Conservation (phyloP, 2,797 vertebrate species). For the Sebastes oblongus region DNA sequence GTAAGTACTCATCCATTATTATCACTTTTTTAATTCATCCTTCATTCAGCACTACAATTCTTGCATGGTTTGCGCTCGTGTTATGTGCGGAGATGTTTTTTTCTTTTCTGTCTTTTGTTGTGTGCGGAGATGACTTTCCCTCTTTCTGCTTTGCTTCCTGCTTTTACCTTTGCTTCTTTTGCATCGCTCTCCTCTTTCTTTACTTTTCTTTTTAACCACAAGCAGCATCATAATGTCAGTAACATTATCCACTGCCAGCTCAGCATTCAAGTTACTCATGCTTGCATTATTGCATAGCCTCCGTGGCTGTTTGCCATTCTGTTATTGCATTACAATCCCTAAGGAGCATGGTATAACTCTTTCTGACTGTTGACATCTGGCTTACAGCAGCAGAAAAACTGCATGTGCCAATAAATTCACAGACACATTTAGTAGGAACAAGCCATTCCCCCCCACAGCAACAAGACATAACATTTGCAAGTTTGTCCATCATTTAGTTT, state of each 20-base stretch:
- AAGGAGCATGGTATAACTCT: conserved; percentile 31
- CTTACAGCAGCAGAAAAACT: conserved; percentile 47
- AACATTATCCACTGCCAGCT: conserved; percentile 23
- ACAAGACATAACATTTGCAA: conserved; percentile 11
- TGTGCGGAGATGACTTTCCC: conserved; percentile 34
- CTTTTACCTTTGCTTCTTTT: conserved; percentile 21
- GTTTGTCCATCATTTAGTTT: conserved; percentile 23
- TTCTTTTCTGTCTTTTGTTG: conserved; percentile 13
- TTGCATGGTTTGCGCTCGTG: conserved; percentile 63
- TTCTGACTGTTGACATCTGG: conserved; percentile 37
- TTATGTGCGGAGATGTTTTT: conserved; percentile 16
- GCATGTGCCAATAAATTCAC: conserved; percentile 52
- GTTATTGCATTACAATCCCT: conserved; percentile 34
- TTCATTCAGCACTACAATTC: conserved; percentile 25
- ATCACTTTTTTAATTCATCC: conserved; percentile 34
- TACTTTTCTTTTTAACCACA: conserved; percentile 21
- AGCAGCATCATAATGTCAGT: conserved; percentile 25
- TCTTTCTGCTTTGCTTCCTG: conserved; percentile 16
- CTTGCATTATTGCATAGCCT: conserved; percentile 26
- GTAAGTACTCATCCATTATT: conserved; percentile 83
- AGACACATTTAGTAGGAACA: conserved; percentile 14
- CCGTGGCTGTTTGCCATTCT: conserved; percentile 38
- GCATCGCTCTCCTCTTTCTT: conserved; percentile 5
- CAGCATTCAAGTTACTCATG: conserved; percentile 21
- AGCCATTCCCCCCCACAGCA: conserved; percentile 5